Percentiles rank a stretch among this genome's conserved stretches.
Evolutionary conservation across 1,140 invertebrate species (phyloP).

Genomic region (Listronotus oregonensis): DNA sequence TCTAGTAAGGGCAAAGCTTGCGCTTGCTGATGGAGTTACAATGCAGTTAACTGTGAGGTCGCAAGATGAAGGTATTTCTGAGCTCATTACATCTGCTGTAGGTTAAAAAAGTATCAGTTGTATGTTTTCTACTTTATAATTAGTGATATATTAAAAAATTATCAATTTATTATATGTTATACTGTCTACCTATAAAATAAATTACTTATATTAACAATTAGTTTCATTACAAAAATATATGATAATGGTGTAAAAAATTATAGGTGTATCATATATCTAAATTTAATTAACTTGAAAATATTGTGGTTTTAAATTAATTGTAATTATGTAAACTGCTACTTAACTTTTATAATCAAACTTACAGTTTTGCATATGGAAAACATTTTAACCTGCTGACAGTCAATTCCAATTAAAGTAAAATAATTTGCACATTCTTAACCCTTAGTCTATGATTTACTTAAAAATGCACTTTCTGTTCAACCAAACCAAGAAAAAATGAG

Average conservation of each 20-base stretch:
- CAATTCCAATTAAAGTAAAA: no score
- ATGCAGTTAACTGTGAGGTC: conserved; percentile 73
- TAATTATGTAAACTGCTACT: no score
- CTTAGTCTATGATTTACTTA: no score
- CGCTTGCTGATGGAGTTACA: conserved; percentile 75
- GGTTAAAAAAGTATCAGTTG: conserved; percentile 64
- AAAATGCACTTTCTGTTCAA: no score
- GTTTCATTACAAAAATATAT: not conserved
- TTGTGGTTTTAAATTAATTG: not conserved
- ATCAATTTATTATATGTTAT: conserved; percentile 13
- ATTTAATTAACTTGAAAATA: no score
- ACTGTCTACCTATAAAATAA: conserved; percentile 1
- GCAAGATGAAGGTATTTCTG: conserved; percentile 71
- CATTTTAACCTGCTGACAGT: no score
- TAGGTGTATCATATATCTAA: no score
- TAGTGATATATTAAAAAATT: conserved; percentile 11
- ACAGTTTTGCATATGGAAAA: no score
- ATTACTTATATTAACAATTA: not conserved
- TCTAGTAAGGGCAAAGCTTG: conserved; percentile 83
- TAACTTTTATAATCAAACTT: no score
- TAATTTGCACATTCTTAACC: no score
- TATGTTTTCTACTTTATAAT: not conserved
- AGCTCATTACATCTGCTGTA: conserved; percentile 84
- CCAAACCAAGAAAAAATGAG: no score
- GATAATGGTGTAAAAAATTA: no score